Percentiles rank a stretch among this genome's conserved stretches.
Evolutionary conservation across 2,888 invertebrate species (phyloP).

Genomic region (Sthenelais limicola): DNA sequence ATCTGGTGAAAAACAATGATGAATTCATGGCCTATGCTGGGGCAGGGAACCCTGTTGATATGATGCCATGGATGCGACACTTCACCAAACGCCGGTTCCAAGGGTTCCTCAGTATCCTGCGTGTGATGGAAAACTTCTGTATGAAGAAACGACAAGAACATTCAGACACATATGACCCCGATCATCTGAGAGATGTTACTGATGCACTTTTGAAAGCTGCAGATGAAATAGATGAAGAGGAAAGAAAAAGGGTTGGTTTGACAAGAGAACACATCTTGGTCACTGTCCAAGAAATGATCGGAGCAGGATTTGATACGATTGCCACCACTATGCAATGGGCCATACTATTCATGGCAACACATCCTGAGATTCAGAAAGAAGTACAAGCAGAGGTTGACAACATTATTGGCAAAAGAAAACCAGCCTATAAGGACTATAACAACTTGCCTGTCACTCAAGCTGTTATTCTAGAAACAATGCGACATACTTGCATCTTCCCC

Average conservation of each 20-base stretch:
- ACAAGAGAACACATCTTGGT: slow-evolving; percentile 59
- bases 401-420: slow-evolving; percentile 54
- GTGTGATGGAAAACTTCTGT: slow-evolving; percentile 31
- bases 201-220: slow-evolving; percentile 60
- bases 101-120: slow-evolving; percentile 56
- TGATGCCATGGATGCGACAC: slow-evolving; percentile 64
- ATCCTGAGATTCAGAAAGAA: slow-evolving; percentile 58
- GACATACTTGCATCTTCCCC: slow-evolving; percentile 62
- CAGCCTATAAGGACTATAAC: slow-evolving; percentile 56
- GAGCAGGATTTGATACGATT: slow-evolving; percentile 66
- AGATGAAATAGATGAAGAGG: slow-evolving; percentile 55
- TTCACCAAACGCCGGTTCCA: slow-evolving; percentile 57
- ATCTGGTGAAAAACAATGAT: slow-evolving; percentile 53
- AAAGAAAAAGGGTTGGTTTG: slow-evolving; percentile 57
- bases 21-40: slow-evolving; percentile 64
- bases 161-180: slow-evolving; percentile 56
- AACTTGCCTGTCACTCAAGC: slow-evolving; percentile 61
- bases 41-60: slow-evolving; percentile 63
- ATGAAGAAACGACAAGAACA: slow-evolving; percentile 60
- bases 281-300: slow-evolving; percentile 64
- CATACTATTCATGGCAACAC: slow-evolving; percentile 59
- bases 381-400: slow-evolving; percentile 60
- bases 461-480: slow-evolving; percentile 58
- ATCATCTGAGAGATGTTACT: slow-evolving; percentile 60
- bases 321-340: slow-evolving; percentile 63